Evolutionary conservation across 2,113 vertebrate species (phyloP), one percentile per base, ranked within the genome.

Genomic region (Kryptolebias marmoratus): DNA sequence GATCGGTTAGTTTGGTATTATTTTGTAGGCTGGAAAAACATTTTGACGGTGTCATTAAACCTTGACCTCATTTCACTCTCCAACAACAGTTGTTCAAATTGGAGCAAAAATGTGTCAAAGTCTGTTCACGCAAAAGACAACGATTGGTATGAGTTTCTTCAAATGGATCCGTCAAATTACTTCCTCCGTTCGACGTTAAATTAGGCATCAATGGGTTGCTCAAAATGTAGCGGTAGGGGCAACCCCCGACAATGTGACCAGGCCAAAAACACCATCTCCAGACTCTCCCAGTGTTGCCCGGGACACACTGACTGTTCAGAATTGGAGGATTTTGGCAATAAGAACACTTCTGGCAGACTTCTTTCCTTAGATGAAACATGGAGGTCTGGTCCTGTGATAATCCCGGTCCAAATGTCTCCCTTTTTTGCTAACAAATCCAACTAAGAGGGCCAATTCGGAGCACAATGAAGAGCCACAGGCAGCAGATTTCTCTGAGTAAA

Each of bases 371-470:
- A 79, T 52, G 69, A 86, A 64, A 86, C 84, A 74, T 2, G 75
- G 79, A 71, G 87, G 79, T 85, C 84, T 87, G 83, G 69, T 56
- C 64, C 73, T 47, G 68, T 58, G 82, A 82, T 90, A 87, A 88
- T 85, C 79, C 54, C 59, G 3, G 84, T 82, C 84, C 89, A 89
- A 88, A 89, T 84, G 85, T 78, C 82, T 83, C 71, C 83, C 79
- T 76, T 86, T 87, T 90, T 79, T 81, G 63, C 77, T 81, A 88
- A 86, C 82, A 77, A 79, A 90, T 85, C 79, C 88, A 71, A 64
- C 44, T 44, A 45, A 68, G 52, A 32, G 68, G 62, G 73, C 81
- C 77, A 68, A 82, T 53, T 75, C 65, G 47, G 59, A 82, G 71
- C 39, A 79, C 63, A 55, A 49, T 42, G 77, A 82, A 75, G 75